A percentile compares a stretch with the other conserved stretches of the same genome.
Evolutionary conservation across 1,140 invertebrate genomes (phyloP).

Genomic region (Drosophila bocqueti): DNA sequence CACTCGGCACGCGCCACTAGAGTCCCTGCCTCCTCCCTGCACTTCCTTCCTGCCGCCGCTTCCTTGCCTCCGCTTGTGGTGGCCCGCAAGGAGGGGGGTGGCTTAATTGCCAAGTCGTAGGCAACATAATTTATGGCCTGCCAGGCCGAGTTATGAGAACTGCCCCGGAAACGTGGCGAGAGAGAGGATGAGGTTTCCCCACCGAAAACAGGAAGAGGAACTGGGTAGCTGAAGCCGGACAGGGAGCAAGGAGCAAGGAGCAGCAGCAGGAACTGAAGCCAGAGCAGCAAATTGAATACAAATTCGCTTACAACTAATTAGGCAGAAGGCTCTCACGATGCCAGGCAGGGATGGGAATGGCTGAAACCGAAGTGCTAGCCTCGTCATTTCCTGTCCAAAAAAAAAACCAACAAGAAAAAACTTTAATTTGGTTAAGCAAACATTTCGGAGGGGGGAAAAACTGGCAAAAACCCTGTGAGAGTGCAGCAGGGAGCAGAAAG

Average conservation of each 20-base stretch:
- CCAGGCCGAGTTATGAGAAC: conserved; percentile 64
- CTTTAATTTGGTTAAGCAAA: conserved; percentile 58
- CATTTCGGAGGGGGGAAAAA: neutral
- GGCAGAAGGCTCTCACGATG: conserved; percentile 42
- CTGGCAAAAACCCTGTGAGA: neutral
- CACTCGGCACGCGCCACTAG: conserved; percentile 60
- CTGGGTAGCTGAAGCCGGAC: neutral
- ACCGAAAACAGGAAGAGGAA: conserved; percentile 14
- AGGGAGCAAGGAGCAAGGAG: neutral
- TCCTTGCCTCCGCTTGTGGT: neutral
- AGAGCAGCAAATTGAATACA: conserved; percentile 72
- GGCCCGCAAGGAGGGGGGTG: neutral
- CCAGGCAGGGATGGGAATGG: conserved; percentile 6
- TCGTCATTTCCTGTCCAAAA: neutral
- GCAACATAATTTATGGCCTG: conserved; percentile 78
- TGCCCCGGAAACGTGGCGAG: conserved; percentile 1
- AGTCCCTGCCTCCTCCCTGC: neutral
- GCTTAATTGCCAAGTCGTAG: conserved; percentile 78
- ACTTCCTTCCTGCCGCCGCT: neutral
- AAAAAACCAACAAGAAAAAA: neutral
- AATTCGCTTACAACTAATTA: conserved; percentile 81
- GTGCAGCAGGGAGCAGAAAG: conserved; percentile 32
- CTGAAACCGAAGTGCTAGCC: conserved; percentile 5
- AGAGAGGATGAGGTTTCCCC: conserved; percentile 10
- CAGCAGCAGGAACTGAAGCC: conserved; percentile 4